Percentiles rank a stretch among this genome's conserved stretches.
phyloP scores from a whole-genome alignment of 2,888 invertebrate genomes.

The Mesoligia furuncula region DNA sequence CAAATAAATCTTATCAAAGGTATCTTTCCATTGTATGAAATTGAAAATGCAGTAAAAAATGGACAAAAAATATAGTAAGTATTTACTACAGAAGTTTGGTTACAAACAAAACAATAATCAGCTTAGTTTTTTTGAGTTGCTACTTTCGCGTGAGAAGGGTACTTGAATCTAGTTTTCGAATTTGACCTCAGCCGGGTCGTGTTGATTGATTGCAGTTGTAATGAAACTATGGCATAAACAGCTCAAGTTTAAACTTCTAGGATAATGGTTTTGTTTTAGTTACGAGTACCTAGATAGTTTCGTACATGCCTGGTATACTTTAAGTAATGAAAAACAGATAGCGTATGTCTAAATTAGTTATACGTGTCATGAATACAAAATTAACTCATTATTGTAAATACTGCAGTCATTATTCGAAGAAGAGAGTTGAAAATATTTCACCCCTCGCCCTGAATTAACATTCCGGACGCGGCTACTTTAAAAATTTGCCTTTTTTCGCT shows the following conservation, averaged over 20 bases:
- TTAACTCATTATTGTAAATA: constrained; percentile 67
- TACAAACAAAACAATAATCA: neutral
- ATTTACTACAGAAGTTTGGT: neutral
- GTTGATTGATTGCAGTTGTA: neutral
- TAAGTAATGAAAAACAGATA: constrained; percentile 43
- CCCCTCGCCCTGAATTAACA: constrained; percentile 73
- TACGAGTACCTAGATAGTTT: neutral
- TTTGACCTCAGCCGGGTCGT: neutral
- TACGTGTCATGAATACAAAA: constrained; percentile 65
- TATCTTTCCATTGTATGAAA: too few relatives aligned
- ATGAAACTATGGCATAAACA: neutral
- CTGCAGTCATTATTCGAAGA: constrained; percentile 73
- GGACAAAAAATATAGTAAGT: neutral
- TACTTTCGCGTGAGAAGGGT: neutral
- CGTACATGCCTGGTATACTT: neutral
- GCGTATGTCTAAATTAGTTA: constrained; percentile 62
- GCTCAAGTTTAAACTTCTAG: neutral
- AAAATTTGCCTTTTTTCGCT: constrained; percentile 74
- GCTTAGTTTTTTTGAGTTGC: neutral
- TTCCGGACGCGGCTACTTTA: constrained; percentile 74
- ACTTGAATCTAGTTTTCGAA: neutral
- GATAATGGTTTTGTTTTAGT: neutral
- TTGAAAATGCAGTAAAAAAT: neutral
- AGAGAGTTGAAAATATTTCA: constrained; percentile 74
- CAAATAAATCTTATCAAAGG: neutral